These are phyloP conservation scores for Habroteleia sp. DNA, from an alignment of 2,888 invertebrate genomes.

Conservation along the genomic window DNA sequence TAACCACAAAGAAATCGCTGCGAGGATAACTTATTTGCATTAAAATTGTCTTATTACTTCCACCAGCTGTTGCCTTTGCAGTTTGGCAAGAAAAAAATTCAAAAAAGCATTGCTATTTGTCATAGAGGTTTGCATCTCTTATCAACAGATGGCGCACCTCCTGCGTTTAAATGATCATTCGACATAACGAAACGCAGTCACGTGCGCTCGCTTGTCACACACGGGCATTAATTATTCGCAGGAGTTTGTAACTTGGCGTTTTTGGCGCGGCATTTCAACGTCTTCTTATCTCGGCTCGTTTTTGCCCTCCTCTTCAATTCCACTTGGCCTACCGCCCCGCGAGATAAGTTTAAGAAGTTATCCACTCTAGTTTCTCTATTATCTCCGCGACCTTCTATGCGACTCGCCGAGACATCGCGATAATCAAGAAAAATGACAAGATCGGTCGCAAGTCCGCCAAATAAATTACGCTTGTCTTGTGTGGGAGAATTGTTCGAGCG, in stretches of 20 bases:
- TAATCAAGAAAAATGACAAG: slow-evolving; percentile 62
- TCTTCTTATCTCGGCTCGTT: slow-evolving; percentile 16
- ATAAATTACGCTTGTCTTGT: slow-evolving; percentile 44
- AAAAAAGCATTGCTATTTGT: background rate
- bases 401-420: slow-evolving; percentile 42
- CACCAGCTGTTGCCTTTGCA: too few species aligned
- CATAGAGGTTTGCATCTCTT: background rate
- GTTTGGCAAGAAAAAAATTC: too few species aligned
- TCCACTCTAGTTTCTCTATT: slow-evolving; percentile 54
- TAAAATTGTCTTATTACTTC: too few species aligned
- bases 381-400: slow-evolving; percentile 54
- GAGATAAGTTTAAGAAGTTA: slow-evolving; percentile 63
- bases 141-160: background rate
- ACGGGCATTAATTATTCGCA: slow-evolving; percentile 54
- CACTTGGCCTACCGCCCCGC: slow-evolving; percentile 40
- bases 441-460: slow-evolving; percentile 34
- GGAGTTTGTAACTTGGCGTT: slow-evolving; percentile 30
- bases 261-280: slow-evolving; percentile 32
- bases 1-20: too few species aligned
- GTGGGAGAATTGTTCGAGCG: slow-evolving; percentile 19
- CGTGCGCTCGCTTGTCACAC: slow-evolving; percentile 34
- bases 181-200: slow-evolving; percentile 9
- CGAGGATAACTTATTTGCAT: too few species aligned
- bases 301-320: slow-evolving; percentile 29
- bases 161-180: slow-evolving; percentile 27